Conservation (phyloP, 1,140 invertebrate genomes). For the Zaprionus kolodkinae region DNA sequence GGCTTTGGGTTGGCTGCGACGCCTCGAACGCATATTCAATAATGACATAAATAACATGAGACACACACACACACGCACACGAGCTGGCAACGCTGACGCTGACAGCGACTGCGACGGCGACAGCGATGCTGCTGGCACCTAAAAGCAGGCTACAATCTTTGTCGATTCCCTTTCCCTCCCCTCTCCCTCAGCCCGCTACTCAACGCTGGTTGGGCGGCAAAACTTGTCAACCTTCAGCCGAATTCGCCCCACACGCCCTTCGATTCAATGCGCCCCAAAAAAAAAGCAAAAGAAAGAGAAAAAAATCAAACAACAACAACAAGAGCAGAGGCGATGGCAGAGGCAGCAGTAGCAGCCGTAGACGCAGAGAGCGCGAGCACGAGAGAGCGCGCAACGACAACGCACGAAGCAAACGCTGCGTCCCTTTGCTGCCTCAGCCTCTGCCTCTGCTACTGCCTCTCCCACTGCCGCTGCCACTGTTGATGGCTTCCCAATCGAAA, state of each 20-base stretch:
- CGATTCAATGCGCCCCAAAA: constrained; percentile 71
- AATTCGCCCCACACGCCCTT: constrained; percentile 33
- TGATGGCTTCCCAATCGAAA: constrained; percentile 84
- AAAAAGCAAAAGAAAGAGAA: constrained; percentile 3
- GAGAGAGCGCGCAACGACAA: constrained; percentile 55
- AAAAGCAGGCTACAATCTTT: constrained; percentile 80
- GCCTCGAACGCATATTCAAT: constrained; percentile 81
- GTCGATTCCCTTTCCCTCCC: constrained; percentile 55
- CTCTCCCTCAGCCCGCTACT: constrained; percentile 15
- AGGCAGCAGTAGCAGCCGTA: constrained; percentile 15
- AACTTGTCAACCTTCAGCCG: constrained; percentile 50
- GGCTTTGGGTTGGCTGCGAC: constrained; percentile 59
- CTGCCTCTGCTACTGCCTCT: constrained; percentile 15
- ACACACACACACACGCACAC: constrained; percentile 36
- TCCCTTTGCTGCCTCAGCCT: constrained; percentile 25
- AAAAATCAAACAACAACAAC: constrained; percentile 31
- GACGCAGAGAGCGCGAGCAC: constrained; percentile 28
- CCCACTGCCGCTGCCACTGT: constrained; percentile 52
- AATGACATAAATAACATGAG: constrained; percentile 73
- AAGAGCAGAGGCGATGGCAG: not conserved
- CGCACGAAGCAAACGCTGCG: constrained; percentile 52
- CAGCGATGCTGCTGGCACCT: constrained; percentile 72
- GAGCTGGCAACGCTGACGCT: not conserved
- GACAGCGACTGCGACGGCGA: not conserved
- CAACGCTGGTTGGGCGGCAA: constrained; percentile 49